Base-by-base conservation (phyloP, 2,797 vertebrate genomes). In the Silurus aristotelis region DNA sequence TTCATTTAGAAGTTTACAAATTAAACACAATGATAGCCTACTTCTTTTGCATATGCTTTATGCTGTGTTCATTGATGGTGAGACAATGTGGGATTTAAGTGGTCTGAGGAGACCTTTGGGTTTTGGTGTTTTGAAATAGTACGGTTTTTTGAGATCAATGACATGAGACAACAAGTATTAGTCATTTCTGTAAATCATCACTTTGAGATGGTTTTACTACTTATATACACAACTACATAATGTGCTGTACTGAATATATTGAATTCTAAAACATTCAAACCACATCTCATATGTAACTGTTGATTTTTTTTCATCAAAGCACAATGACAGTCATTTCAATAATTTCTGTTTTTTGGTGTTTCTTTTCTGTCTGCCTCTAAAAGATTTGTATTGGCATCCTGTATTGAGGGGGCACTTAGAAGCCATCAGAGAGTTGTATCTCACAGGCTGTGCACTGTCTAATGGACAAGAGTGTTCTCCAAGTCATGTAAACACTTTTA, bases 401-500 rank as follows among this genome's bases (percentile, higher is more conserved):
- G 55, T 38, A 60, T 71, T 48, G 15, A 61, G 56, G 38, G 83
- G 78, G 85, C 87, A 88, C 85, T 89, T 71, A 84, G 52, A 64
- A 27, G 60, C 55, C 83, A 88, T 84, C 84, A 89, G 84, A 76
- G 63, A 88, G 83, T 79, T 75, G 64, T 88, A 56, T 84, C 67
- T 89, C 58, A 87, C 81, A 87, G 2, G 75, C 60, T 15, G 10
- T 43, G 70, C 78, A 25, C 46, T 31, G 63, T 82, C 80, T 89
- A 85, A 86, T 90, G 64, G 82, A 87, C 58, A 52, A 77, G 52
- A 78, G 64, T 64, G 48, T n/a, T 75, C 25, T 79, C 85, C 61
- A 56, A 89, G n/a, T 85, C 6, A 84, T 87, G 56, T 89, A 86
- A 87, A 83, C 91, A 85, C 85, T 86, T 56, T 84, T 64, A n/a